These are phyloP conservation scores for Arctocebus calabarensis DNA, from an alignment of 2,797 vertebrate genomes.

Conservation along the genomic window DNA sequence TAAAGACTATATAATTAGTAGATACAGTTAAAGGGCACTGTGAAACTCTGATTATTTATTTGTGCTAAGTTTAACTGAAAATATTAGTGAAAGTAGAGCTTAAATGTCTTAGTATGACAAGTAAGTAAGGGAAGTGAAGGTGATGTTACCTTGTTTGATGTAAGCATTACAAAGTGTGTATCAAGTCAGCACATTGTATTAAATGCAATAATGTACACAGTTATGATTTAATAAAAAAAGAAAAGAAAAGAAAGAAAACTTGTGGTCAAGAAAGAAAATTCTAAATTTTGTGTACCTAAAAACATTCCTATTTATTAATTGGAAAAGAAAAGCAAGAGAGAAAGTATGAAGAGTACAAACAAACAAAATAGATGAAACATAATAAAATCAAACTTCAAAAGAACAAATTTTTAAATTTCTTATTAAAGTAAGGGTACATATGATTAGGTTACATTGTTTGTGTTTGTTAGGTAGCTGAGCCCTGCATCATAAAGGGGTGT, in stretches of 20 bases:
- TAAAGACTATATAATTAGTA: neutral
- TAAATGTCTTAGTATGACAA: no score
- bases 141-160: no score
- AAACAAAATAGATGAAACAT: neutral
- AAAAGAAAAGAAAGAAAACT: neutral
- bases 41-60: neutral
- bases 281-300: neutral
- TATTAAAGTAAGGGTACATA: no score
- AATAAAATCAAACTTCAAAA: neutral
- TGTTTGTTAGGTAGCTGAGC: no score
- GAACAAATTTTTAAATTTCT: neutral
- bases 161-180: no score
- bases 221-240: no score
- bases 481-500: no score
- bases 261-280: neutral
- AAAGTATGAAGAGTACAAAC: neutral
- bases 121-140: no score
- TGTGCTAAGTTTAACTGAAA: neutral
- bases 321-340: neutral
- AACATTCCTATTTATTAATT: neutral
- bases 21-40: neutral
- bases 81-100: neutral
- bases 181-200: no score
- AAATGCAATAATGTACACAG: no score
- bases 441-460: no score